Evolutionary conservation across 2,797 vertebrate genomes (phyloP), one percentile per base, ranked within the genome.

Genomic region (Apodemus agrarius): DNA sequence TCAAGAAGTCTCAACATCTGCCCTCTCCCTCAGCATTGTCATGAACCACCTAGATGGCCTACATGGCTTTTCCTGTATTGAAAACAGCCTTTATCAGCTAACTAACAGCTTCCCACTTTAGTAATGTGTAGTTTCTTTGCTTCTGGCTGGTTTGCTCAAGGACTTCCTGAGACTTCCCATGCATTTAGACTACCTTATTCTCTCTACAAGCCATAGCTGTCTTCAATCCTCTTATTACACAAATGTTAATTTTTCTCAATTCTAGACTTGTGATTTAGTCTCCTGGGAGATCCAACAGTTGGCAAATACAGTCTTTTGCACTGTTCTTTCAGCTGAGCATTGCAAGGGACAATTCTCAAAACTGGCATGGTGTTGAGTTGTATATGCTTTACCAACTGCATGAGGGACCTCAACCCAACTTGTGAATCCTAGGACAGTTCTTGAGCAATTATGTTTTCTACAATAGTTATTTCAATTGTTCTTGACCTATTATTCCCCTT

Each of bases 11-110:
- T 91, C 40, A n/a, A 16, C 52, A 37, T 5, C 34, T 40, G 46
- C 34, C 49, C 24, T 78, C 54, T 49, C 49, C 59, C 74, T n/a
- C 14, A n/a, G 6, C 54, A 57, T 67, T 34, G 16, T 59, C 22
- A 67, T 4, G 54, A 46, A 61, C 61, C 43, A 79, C 31, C 43
- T 49, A 17, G 13, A 34, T 76, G 24, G 29, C 34, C 52, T 31
- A 26, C 14, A 29, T 63, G 26, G 59, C 1, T 52, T 46, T 6
- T 8, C n/a, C 19, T 22, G 87, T 34, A 6, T 22, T 63, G 43
- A 80, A 10, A 19, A 49, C 11, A 3, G 9, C 8, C 31, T 46
- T 16, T 0, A 16, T 0, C 63, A n/a, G 1, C 7, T 1, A 3
- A 29, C n/a, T 4, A n/a, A 19, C 10, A 24, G 49, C 31, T 40